These are phyloP conservation scores for Netelia inedita DNA, from an alignment of 2,888 invertebrate species.

Conservation along the genomic window DNA sequence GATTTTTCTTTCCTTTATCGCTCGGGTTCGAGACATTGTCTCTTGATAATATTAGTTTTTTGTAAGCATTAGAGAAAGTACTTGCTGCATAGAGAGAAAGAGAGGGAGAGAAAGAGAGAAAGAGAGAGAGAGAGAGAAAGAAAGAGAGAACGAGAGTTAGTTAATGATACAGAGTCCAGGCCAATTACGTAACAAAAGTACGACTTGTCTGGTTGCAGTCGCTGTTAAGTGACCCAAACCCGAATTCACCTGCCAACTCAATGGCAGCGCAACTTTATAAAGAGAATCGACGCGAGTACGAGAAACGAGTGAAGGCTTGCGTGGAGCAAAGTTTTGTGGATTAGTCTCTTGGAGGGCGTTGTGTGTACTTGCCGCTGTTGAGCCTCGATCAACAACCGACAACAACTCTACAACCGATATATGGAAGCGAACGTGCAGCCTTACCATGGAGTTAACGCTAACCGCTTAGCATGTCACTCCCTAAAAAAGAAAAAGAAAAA, in stretches of 20 bases:
- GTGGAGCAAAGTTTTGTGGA: conserved; percentile 99
- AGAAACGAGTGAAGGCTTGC: conserved; percentile 99
- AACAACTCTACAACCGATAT: conserved; percentile 78
- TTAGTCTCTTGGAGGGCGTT: conserved; percentile 86
- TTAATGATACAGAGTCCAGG: conserved; percentile 38
- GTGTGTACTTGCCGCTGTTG: conserved; percentile 71
- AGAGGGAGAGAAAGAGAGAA: conserved; percentile 33
- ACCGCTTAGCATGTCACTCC: conserved; percentile 82
- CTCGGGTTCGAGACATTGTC: background rate
- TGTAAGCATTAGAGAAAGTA: conserved; percentile 8
- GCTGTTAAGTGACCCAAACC: conserved; percentile 99
- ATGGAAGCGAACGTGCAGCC: conserved; percentile 80
- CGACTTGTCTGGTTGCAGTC: conserved; percentile 91
- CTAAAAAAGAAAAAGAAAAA: conserved; percentile 71
- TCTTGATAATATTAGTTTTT: conserved; percentile 8
- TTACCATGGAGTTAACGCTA: conserved; percentile 83
- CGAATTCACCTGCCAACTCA: conserved; percentile 99
- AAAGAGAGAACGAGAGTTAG: conserved; percentile 11
- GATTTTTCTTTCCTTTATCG: background rate
- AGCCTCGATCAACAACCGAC: conserved; percentile 73
- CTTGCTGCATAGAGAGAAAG: conserved; percentile 14
- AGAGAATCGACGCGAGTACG: conserved; percentile 99
- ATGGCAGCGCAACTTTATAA: conserved; percentile 99
- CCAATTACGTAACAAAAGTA: conserved; percentile 58
- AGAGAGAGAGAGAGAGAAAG: background rate